These are phyloP conservation scores for Lepilemur septentrionalis DNA, from an alignment of 2,797 vertebrate species.

Conservation along the genomic window DNA sequence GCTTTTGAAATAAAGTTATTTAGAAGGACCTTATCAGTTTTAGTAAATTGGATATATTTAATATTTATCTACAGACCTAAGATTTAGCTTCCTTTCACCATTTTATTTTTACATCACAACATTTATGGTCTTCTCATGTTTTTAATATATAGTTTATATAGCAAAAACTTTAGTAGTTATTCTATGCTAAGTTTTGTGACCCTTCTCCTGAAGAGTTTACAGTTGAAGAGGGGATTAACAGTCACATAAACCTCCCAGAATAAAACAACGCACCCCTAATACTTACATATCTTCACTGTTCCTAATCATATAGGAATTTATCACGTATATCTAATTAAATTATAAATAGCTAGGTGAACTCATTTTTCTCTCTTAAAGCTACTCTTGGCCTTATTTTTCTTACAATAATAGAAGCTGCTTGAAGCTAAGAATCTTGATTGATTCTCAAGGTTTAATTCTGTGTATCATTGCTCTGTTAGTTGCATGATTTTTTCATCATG, in stretches of 20 bases:
- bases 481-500: not conserved
- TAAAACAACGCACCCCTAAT: not conserved
- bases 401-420: not conserved
- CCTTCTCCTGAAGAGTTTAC: not conserved
- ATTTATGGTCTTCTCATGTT: not conserved
- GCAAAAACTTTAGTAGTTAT: not conserved
- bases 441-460: not conserved
- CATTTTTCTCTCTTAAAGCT: not conserved
- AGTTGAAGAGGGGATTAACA: not conserved
- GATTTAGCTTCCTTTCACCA: not conserved
- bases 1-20: constrained; percentile 56
- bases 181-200: not conserved
- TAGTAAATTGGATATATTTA: not conserved
- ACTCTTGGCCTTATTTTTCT: not conserved
- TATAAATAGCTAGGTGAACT: not conserved
- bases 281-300: not conserved
- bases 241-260: not conserved
- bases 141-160: not conserved
- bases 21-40: not conserved
- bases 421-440: not conserved
- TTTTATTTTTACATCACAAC: not conserved
- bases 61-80: not conserved
- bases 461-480: not conserved
- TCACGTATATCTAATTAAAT: not conserved
- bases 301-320: not conserved